These are phyloP conservation scores for Acanthisitta chloris DNA, from an alignment of 2,113 vertebrate species.

Conservation along the genomic window DNA sequence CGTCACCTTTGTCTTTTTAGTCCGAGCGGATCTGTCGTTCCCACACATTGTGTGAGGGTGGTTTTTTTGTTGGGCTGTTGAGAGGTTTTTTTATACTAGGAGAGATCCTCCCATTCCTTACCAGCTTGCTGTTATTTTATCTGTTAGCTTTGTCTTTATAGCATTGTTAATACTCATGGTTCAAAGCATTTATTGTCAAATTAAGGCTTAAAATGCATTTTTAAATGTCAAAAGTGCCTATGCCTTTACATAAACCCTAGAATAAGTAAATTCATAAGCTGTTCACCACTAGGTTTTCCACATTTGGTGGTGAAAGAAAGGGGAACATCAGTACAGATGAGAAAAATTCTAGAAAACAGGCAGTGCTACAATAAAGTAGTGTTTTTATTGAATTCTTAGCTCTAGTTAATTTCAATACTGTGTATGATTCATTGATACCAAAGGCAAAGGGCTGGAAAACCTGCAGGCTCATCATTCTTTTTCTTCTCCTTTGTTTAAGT, in stretches of 20 bases:
- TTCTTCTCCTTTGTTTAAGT: neutral
- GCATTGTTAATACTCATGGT: slow-evolving; percentile 7
- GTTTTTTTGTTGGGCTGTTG: neutral
- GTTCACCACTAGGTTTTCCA: neutral
- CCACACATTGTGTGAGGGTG: neutral
- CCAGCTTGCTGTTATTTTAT: neutral
- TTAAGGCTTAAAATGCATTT: slow-evolving; percentile 51
- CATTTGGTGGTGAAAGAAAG: neutral
- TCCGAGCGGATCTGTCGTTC: neutral
- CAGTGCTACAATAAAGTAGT: neutral
- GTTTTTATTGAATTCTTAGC: neutral
- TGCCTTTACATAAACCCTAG: neutral
- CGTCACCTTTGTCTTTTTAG: slow-evolving; percentile 7
- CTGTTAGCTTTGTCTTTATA: slow-evolving; percentile 9
- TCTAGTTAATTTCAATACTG: neutral
- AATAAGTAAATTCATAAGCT: neutral
- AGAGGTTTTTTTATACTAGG: neutral
- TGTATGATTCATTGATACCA: neutral
- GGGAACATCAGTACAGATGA: neutral
- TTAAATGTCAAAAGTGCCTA: neutral
- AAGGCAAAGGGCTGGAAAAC: neutral
- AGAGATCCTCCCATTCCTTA: neutral
- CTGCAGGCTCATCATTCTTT: neutral
- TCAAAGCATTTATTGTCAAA: slow-evolving; percentile 45
- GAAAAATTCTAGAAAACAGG: neutral